phyloP scores from a whole-genome alignment of 2,888 invertebrate genomes.

The Machimus rusticus region DNA sequence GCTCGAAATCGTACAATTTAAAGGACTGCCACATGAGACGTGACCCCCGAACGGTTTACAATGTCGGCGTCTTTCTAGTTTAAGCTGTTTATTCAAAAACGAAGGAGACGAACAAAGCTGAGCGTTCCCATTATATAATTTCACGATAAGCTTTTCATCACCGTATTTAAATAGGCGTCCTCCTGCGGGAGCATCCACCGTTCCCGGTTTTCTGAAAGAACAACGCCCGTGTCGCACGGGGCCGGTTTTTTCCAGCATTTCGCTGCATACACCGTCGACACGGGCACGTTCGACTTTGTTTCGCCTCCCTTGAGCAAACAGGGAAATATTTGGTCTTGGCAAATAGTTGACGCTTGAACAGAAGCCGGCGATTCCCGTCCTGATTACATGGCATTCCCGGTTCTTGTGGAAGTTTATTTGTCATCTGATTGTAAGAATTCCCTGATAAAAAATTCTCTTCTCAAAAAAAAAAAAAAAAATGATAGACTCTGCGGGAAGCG shows the following conservation, averaged over 20 bases:
- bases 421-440: background rate
- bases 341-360: constrained; percentile 19
- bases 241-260: background rate
- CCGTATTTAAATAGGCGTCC: background rate
- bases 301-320: constrained; percentile 1
- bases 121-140: background rate
- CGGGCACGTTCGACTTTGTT: constrained; percentile 7
- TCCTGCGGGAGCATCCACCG: background rate
- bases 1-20: background rate
- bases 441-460: constrained; percentile 8
- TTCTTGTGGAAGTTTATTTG: constrained; percentile 2
- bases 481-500: background rate
- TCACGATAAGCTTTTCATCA: constrained; percentile 19
- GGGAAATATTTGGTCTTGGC: constrained; percentile 17
- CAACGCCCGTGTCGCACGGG: background rate
- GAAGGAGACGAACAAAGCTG: background rate
- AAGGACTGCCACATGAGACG: background rate
- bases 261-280: background rate
- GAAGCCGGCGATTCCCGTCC: background rate
- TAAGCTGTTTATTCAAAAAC: background rate
- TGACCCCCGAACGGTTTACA: background rate
- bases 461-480: too few species aligned
- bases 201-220: background rate
- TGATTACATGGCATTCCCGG: constrained; percentile 5
- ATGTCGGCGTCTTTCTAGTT: background rate